Base-by-base conservation (phyloP, 2,113 vertebrate genomes). In the Echinops telfairi region DNA sequence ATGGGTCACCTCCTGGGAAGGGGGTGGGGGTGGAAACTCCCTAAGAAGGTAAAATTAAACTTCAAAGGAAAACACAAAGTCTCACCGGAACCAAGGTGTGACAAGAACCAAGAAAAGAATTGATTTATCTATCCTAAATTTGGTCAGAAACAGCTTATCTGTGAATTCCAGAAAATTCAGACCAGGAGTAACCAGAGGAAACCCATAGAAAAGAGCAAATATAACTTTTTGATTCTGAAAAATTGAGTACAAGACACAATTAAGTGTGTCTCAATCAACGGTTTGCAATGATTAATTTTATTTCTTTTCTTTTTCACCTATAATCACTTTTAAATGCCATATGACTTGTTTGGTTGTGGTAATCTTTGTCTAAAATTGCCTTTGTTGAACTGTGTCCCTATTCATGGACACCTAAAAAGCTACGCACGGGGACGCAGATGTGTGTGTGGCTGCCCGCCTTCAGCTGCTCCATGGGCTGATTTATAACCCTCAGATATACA, bases 301-400 rank as follows among this genome's bases (percentile, higher is more conserved):
- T 94, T 94, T 57, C 82, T n/a, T 87, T 92, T 95, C 68, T 91
- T 86, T 79, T n/a, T 6, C 43, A 76, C 73, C 58, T 81, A 31
- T 31, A 96, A 91, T 94, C 31, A 88, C 43, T 80, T 58, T 92
- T 95, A 88, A 77, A 95, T 97, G 84, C 82, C 89, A 95, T 9
- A 75, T 4, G 47, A 36, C 89, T 96, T 97, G 10, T 80, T 81
- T 97, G 95, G 96, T 96, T 95, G 87, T 94, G 71, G 47, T 93
- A 94, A 89, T 43, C 7, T 95, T 96, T 90, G 95, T 92, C 94
- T 97, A 96, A 97, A 97, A 96, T 86, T 94, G 60, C 93, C 92
- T 96, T 96, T 97, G 92, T 97, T 98, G 95, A 97, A 97, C 97
- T 96, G 97, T 87, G 89, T 88, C 77, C 82, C 95, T 96, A 96